Percentiles rank a stretch among this genome's conserved stretches.
Conservation (phyloP, 2,113 vertebrate genomes). For the Semnopithecus entellus region DNA sequence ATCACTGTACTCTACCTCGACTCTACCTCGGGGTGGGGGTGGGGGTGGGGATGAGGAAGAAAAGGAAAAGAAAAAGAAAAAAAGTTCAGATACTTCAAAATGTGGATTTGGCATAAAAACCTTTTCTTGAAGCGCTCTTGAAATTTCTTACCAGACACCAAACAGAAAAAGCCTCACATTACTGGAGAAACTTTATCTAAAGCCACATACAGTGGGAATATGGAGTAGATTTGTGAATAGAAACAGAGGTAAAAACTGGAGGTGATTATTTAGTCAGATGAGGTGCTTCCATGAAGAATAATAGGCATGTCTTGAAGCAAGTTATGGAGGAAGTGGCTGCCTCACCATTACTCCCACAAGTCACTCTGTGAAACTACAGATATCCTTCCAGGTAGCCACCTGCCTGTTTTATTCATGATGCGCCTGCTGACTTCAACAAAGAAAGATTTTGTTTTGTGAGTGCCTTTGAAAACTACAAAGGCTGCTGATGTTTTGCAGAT, state of each 20-base stretch:
- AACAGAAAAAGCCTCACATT: background rate
- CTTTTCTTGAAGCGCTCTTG: background rate
- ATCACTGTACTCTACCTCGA: no score
- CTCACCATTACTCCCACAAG: background rate
- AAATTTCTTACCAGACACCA: background rate
- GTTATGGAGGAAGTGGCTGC: background rate
- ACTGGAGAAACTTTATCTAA: background rate
- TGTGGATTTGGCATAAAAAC: background rate
- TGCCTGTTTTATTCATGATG: background rate
- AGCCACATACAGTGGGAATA: background rate
- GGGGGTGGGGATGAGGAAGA: no score
- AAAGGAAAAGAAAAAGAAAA: no score
- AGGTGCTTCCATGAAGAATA: background rate
- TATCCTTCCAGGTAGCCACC: background rate
- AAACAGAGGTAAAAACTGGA: background rate
- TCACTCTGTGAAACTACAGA: background rate
- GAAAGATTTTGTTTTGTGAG: background rate
- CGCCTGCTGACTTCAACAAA: background rate
- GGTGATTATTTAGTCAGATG: background rate
- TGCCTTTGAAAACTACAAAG: background rate
- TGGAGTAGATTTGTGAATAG: background rate
- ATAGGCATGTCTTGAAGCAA: background rate
- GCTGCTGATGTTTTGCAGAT: background rate
- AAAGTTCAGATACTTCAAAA: background rate
- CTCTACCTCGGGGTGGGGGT: rapidly evolving